A percentile compares a stretch with the other conserved stretches of the same genome.
Evolutionary conservation across 2,113 vertebrate species (phyloP).

Genomic region (Odocoileus hemionus): DNA sequence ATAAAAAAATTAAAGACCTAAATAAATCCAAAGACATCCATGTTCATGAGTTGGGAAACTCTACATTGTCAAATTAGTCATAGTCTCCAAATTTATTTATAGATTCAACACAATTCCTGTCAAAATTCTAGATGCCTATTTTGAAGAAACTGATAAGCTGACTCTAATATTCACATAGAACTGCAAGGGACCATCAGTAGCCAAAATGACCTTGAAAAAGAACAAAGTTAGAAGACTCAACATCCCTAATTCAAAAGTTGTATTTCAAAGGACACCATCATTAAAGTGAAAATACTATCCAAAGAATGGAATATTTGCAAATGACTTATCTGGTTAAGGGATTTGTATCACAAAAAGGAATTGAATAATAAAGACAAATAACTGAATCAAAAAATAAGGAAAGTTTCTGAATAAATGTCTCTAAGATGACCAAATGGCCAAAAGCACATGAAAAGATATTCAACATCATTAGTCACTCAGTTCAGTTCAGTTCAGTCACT

Average conservation of each 20-base stretch:
- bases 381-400: background rate
- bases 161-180: slow-evolving; percentile 3
- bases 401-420: background rate
- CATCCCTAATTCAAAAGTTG: slow-evolving; percentile 15
- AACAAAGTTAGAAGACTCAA: background rate
- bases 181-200: slow-evolving; percentile 3
- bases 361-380: background rate
- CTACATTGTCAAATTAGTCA: slow-evolving; percentile 28
- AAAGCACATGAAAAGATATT: background rate
- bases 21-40: slow-evolving; percentile 44
- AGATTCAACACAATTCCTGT: slow-evolving; percentile 22
- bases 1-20: slow-evolving; percentile 23
- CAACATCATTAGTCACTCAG: background rate
- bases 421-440: background rate
- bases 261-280: background rate
- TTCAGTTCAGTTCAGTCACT: too few species aligned
- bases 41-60: slow-evolving; percentile 1
- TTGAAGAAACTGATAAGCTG: slow-evolving; percentile 2
- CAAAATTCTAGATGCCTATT: slow-evolving; percentile 8
- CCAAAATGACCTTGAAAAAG: background rate
- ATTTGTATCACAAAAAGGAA: background rate
- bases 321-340: background rate
- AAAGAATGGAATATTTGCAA: background rate
- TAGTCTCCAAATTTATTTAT: slow-evolving; percentile 15
- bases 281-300: background rate